Percentiles rank a stretch among this genome's conserved stretches.
phyloP scores from a whole-genome alignment of 2,797 vertebrate genomes.

The Allobates femoralis region DNA sequence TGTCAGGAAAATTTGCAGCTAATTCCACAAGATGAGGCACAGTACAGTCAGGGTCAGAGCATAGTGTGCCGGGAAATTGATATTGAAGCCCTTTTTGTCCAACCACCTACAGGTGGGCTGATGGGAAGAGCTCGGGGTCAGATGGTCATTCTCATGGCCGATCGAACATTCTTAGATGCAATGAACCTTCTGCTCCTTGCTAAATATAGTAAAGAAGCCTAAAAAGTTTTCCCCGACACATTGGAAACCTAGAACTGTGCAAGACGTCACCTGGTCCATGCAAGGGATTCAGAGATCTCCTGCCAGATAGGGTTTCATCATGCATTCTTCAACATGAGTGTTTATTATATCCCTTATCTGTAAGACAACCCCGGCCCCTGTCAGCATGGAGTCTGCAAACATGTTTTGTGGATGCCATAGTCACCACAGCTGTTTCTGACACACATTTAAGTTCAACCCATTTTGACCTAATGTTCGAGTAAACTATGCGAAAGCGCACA shows the following conservation, averaged over 20 bases:
- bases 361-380: constrained; percentile 31
- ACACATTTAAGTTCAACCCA: constrained; percentile 43
- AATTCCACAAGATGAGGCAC: neutral
- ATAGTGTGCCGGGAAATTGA: neutral
- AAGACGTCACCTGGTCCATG: constrained; percentile 16
- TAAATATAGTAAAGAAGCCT: neutral
- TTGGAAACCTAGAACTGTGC: neutral
- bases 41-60: neutral
- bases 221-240: constrained; percentile 6
- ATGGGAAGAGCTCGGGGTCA: neutral
- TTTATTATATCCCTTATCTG: constrained; percentile 49
- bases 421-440: constrained; percentile 52
- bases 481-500: constrained; percentile 25
- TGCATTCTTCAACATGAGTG: constrained; percentile 32
- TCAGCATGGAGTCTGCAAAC: constrained; percentile 40
- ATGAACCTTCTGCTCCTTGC: neutral
- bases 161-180: constrained; percentile 25
- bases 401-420: constrained; percentile 55
- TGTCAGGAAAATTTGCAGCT: constrained; percentile 4
- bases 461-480: constrained; percentile 61
- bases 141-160: constrained; percentile 14
- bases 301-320: constrained; percentile 34
- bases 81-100: constrained; percentile 12
- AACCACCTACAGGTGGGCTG: constrained; percentile 5
- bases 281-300: constrained; percentile 12